A percentile compares a stretch with the other conserved stretches of the same genome.
phyloP scores from a whole-genome alignment of 2,888 invertebrate species.

The Lumbricus terrestris region DNA sequence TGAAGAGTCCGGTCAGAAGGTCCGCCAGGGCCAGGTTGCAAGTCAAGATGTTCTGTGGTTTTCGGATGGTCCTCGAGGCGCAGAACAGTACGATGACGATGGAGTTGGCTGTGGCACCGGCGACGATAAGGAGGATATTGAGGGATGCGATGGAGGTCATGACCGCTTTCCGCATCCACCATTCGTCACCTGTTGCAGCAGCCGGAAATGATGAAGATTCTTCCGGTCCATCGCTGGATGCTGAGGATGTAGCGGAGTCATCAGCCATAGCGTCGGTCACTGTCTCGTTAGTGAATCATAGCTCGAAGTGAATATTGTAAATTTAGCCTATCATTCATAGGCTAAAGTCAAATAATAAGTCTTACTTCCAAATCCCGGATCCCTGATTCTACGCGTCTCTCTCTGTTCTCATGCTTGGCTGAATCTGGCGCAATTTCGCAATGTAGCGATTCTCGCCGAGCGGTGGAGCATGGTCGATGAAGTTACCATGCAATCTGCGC shows the following conservation, averaged over 20 bases:
- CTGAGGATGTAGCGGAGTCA: not conserved
- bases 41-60: not conserved
- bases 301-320: no score
- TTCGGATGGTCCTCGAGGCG: not conserved
- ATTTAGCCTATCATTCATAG: no score
- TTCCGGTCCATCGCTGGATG: not conserved
- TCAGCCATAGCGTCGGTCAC: not conserved
- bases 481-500: not conserved
- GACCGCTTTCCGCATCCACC: not conserved
- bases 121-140: not conserved
- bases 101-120: not conserved
- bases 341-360: no score
- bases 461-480: not conserved
- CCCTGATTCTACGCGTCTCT: no score
- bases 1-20: not conserved
- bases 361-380: no score
- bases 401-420: no score
- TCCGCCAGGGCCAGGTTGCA: not conserved
- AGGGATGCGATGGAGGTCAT: not conserved
- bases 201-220: not conserved
- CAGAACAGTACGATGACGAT: not conserved
- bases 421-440: no score
- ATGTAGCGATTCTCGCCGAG: not conserved
- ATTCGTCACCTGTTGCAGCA: not conserved
- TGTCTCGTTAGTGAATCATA: no score